Base-by-base conservation (phyloP, 2,888 invertebrate genomes). In the Drosophila affinis region DNA sequence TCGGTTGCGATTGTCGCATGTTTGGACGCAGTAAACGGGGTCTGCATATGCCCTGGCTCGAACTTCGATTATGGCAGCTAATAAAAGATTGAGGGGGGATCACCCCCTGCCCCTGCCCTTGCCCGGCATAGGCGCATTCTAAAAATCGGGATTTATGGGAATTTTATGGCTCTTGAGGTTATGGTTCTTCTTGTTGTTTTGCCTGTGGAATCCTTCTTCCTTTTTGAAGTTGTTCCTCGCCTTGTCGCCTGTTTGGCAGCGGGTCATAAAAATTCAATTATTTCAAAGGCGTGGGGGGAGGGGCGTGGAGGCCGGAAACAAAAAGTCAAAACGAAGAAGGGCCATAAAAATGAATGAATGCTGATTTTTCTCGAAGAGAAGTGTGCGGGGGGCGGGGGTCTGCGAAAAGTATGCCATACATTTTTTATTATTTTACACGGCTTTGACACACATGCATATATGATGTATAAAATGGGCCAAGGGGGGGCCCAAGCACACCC, bases 191-290 rank as follows among this genome's bases (percentile, higher is more conserved):
- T 69, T 78, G 44, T 51, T 59, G 34, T 39, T 53, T 49, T 69
- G 69, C 34, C 48, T 78, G 45, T 51, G 27, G 44, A 6, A 39
- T 39, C n/a, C 39, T 14, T 39, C 39, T 21, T 45, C 53, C 10
- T 58, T 24, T 21, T 7, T 32, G 51, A 46, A 32, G 51, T 62
- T 61, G 51, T 56, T 65, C 56, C 51, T 49, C 59, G 62, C 49
- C 72, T 65, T 72, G 72, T 76, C 58, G 62, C 48, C 55, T 53
- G 24, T 52, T 46, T 44, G 44, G 47, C 18, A 56, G 45, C 29
- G 48, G 75, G 79, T 72, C 78, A 73, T 83, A 83, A 86, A 87
- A 81, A 74, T 87, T 84, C 83, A 83, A 86, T 83, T 83, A 81
- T 72, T 53, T 62, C 63, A 63, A 77, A n/a, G 62, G 27, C 63